Base-by-base conservation (phyloP, 2,113 vertebrate genomes). In the Tenebrosternarchus preto region DNA sequence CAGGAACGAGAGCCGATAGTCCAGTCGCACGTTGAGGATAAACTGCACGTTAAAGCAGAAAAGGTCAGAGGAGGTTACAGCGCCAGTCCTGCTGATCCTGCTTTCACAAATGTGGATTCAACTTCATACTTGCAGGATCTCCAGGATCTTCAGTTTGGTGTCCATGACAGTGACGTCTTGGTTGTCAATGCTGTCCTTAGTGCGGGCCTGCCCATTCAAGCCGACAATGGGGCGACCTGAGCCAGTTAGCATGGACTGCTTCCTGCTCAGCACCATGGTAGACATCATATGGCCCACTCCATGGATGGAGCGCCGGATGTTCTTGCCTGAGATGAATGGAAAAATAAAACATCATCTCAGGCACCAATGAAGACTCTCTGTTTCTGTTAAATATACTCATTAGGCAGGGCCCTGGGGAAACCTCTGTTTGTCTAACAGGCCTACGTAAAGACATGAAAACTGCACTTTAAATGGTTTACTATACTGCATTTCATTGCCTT, bases 241-340 rank as follows among this genome's bases (percentile, higher is more conserved):
- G 0, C 90, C 85, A 1, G 92, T 92, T 56, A 98, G 96, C 81
- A 97, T 83, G 50, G 97, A 97, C 86, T 93, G 95, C 76, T 98
- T 98, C 80, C 96, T 94, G 92, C 87, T 97, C 79, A 99, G 94
- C 64, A 99, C 96, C 97, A 99, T 99, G 83, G 97, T 98, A 86
- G 96, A 96, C 96, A 99, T 96, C 87, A 99, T 99, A 89, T 99
- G 97, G 11, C 97, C 97, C 90, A 99, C 94, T 0, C 96, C 97
- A 83, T 99, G 98, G 85, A 99, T 98, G 9, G 98, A 98, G 27
- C 95, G 91, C 83, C 95, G 93, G 81, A 99, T 94, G 0, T 98
- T 98, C 88, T 96, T 99, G 69, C 94, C 97, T 94, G 67, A 24
- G 77, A 72, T 57, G 3, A 12, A 43, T n/a, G 73, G 6, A 68